Base-by-base conservation (phyloP, 2,113 vertebrate species). In the Nematolebias whitei region DNA sequence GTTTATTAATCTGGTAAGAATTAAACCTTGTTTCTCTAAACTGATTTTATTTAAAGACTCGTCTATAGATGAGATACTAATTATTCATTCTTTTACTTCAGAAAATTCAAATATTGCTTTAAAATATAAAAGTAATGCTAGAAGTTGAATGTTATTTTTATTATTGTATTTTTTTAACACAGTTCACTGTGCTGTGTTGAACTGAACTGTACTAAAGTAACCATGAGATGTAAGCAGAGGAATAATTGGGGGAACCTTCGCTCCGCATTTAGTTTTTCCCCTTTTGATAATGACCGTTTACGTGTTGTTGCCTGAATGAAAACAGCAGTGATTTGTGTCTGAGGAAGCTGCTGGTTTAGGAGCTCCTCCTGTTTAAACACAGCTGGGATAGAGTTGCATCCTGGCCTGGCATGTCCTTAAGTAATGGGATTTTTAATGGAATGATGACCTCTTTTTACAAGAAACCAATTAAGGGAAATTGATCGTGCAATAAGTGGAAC, bases 401-500 rank as follows among this genome's bases (percentile, higher is more conserved):
- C 20, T 39, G 13, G 20, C 14, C 58, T 20, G 43, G 24, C 24
- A 20, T 60, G 43, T 47, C 35, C 47, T 41, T 44, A 60, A 60
- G 26, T 60, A 45, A 47, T 35, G 24, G 44, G 24, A 32, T 60
- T 60, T 60, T 60, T 35, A 20, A 47, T 47, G 58, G 58, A 45
- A 47, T 26, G 41, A 45, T 60, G 58, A 47, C 58, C 58, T 45
- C 43, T 48, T 60, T 47, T 47, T 60, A 47, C 13, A 60, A 29
- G 58, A 60, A 60, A 47, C 43, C 18, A 60, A 60, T 45, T 47
- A 16, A 47, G 58, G 32, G 13, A 29, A 60, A 45, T 47, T 14
- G 29, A 60, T 47, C 16, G 29, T 2, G 24, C 58, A 60, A 60
- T 18, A 29, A 60, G 47, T 35, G 19, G 58, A 19, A 32, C 47